A percentile compares a stretch with the other conserved stretches of the same genome.
phyloP scores from a whole-genome alignment of 1,140 invertebrate species.

The Neotoxoptera formosana region DNA sequence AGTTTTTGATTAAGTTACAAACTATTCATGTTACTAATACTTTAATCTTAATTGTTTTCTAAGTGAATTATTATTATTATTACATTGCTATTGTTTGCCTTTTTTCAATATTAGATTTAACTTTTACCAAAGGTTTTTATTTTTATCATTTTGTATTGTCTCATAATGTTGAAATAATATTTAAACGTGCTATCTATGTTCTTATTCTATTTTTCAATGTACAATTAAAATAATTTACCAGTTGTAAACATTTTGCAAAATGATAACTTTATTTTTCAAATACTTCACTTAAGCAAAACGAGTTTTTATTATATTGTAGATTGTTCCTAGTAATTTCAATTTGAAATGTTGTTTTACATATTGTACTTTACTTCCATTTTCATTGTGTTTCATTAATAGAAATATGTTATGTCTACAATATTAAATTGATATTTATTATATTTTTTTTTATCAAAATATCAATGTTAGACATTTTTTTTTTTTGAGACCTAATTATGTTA shows the following conservation, averaged over 20 bases:
- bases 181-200: neutral
- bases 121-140: neutral
- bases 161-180: neutral
- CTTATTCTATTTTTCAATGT: neutral
- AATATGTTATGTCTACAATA: neutral
- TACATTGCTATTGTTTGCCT: neutral
- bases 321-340: slow-evolving; percentile 38
- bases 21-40: neutral
- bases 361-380: neutral
- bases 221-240: neutral
- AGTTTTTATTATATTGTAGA: neutral
- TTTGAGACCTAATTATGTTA: slow-evolving; percentile 36
- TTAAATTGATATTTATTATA: neutral
- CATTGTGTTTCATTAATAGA: neutral
- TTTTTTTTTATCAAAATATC: slow-evolving; percentile 13
- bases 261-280: slow-evolving; percentile 9
- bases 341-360: slow-evolving; percentile 6
- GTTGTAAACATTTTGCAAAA: neutral
- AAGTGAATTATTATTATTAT: neutral
- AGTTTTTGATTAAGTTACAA: neutral
- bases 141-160: neutral
- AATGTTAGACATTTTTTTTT: slow-evolving; percentile 38
- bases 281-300: neutral
- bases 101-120: neutral
- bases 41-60: neutral